A percentile compares a stretch with the other conserved stretches of the same genome.
These are phyloP conservation scores for Lymantria monacha DNA, from an alignment of 2,888 invertebrate species.

Conservation along the genomic window DNA sequence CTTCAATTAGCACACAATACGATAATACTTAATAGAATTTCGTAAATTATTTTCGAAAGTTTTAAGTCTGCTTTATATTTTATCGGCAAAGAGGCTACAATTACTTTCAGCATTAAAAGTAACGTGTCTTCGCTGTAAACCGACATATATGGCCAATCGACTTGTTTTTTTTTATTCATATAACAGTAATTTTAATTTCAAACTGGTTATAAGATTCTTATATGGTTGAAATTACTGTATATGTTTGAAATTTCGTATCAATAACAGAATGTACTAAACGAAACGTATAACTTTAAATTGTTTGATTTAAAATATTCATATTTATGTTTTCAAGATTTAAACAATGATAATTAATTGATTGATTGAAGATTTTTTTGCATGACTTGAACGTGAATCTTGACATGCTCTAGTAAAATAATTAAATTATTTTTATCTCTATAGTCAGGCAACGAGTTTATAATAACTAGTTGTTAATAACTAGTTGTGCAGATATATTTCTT, in stretches of 20 bases:
- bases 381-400: constrained; percentile 5
- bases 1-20: too few species aligned
- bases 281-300: background rate
- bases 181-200: constrained; percentile 40
- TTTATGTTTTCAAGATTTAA: background rate
- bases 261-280: background rate
- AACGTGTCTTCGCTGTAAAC: constrained; percentile 26
- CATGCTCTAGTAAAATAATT: constrained; percentile 20
- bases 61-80: too few species aligned
- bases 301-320: background rate
- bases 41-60: too few species aligned
- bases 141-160: constrained; percentile 22
- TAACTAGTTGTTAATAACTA: constrained; percentile 15
- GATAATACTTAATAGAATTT: too few species aligned
- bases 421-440: constrained; percentile 22
- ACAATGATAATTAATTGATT: background rate
- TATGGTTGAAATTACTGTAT: constrained; percentile 34
- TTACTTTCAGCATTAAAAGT: too few species aligned
- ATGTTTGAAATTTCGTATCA: constrained; percentile 9
- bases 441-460: constrained; percentile 13
- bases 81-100: too few species aligned
- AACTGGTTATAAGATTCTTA: constrained; percentile 40
- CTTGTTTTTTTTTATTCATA: constrained; percentile 12
- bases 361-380: background rate
- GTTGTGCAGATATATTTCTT: background rate